These are phyloP conservation scores for Leptarthrus brevirostris DNA, from an alignment of 2,888 invertebrate species.

Conservation along the genomic window DNA sequence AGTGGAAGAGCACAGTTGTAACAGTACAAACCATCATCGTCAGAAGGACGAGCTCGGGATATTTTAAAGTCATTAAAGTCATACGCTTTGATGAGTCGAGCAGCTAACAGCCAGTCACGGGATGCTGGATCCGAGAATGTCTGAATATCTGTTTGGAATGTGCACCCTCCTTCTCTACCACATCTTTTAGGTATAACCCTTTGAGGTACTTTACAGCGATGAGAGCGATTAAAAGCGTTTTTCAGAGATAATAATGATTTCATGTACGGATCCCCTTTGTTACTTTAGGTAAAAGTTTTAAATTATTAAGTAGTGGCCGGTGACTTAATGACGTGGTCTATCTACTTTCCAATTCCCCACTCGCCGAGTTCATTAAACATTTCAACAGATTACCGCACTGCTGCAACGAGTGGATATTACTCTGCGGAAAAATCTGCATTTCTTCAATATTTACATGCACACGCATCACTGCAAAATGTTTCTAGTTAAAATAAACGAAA, in stretches of 20 bases:
- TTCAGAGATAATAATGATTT: constrained; percentile 7
- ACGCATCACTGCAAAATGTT: too few relatives aligned
- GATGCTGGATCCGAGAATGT: not conserved
- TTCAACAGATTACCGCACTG: too few relatives aligned
- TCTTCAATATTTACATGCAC: too few relatives aligned
- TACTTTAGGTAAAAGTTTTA: constrained; percentile 21
- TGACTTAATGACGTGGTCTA: not conserved
- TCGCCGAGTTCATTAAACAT: too few relatives aligned
- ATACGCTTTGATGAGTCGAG: constrained; percentile 41
- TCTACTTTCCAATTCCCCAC: not conserved
- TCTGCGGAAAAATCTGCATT: too few relatives aligned
- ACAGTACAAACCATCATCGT: not conserved
- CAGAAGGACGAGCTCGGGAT: not conserved
- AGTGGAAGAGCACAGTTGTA: not conserved
- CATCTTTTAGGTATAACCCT: not conserved
- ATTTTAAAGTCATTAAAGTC: constrained; percentile 42
- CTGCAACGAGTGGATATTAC: too few relatives aligned
- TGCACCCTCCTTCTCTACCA: not conserved
- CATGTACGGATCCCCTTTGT: constrained; percentile 15
- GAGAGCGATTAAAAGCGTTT: constrained; percentile 30
- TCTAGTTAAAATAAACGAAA: too few relatives aligned
- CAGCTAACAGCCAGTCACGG: constrained; percentile 14
- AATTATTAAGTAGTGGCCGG: constrained; percentile 32
- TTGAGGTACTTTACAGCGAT: constrained; percentile 9
- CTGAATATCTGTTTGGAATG: constrained; percentile 1